Conservation (phyloP, 2,888 invertebrate genomes). For the Calameuta idolon region DNA sequence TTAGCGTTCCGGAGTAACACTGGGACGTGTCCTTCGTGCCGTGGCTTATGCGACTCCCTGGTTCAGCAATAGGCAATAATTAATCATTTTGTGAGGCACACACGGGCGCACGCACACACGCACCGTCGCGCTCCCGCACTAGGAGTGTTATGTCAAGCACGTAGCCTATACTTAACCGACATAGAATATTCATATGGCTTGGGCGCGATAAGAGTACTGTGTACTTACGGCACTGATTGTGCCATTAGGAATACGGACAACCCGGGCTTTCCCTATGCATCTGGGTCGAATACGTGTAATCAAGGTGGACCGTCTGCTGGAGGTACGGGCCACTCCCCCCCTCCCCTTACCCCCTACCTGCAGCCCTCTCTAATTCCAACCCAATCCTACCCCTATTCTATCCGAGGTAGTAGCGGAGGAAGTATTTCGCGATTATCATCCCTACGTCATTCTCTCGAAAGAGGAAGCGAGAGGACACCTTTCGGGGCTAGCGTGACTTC, state of each 20-base stretch:
- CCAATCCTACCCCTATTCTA: neutral
- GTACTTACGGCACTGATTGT: slow-evolving; percentile 52
- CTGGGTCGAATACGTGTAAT: slow-evolving; percentile 37
- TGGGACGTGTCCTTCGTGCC: slow-evolving; percentile 57
- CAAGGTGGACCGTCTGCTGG: neutral
- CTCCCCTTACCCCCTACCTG: neutral
- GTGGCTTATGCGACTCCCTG: slow-evolving; percentile 26
- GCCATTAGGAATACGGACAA: slow-evolving; percentile 46
- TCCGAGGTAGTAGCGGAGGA: neutral
- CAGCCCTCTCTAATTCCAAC: neutral
- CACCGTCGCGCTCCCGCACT: slow-evolving; percentile 15
- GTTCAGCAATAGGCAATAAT: slow-evolving; percentile 56
- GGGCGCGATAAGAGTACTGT: slow-evolving; percentile 55
- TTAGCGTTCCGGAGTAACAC: slow-evolving; percentile 60
- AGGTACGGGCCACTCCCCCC: neutral
- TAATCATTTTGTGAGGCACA: slow-evolving; percentile 56
- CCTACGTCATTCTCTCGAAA: neutral
- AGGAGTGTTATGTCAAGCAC: slow-evolving; percentile 44
- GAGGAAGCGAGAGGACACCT: neutral
- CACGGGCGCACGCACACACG: slow-evolving; percentile 24
- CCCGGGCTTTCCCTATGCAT: slow-evolving; percentile 37
- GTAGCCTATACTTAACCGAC: slow-evolving; percentile 54
- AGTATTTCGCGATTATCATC: neutral
- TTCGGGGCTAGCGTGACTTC: neutral
- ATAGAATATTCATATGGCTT: slow-evolving; percentile 60